Evolutionary conservation across 2,888 invertebrate species (phyloP).

Genomic region (Sycophila texana): DNA sequence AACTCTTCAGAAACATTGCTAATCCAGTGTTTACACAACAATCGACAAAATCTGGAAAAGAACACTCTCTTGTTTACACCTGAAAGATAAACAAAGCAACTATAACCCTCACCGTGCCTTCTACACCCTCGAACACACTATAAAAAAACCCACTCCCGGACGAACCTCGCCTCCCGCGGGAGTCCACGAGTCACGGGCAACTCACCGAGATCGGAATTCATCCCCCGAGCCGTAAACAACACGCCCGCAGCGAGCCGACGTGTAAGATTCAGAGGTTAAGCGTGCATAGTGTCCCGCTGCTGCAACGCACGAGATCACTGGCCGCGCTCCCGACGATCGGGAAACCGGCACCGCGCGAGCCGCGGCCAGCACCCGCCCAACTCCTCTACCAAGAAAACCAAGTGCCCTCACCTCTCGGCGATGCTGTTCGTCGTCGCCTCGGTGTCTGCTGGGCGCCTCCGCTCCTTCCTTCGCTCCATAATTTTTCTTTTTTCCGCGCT

Average conservation of each 20-base stretch:
- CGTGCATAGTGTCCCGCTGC: slow-evolving; percentile 28
- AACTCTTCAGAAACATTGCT: not conserved
- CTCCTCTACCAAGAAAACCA: slow-evolving; percentile 3
- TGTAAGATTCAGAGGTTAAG: slow-evolving; percentile 52
- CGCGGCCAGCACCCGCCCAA: no score
- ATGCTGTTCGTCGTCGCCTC: slow-evolving; percentile 2
- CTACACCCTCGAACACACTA: not conserved
- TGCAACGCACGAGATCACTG: not conserved
- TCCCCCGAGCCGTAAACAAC: slow-evolving; percentile 44
- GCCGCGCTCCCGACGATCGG: slow-evolving; percentile 4
- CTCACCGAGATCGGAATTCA: slow-evolving; percentile 18
- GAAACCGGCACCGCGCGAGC: slow-evolving; percentile 1
- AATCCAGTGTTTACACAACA: no score
- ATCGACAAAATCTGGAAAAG: no score
- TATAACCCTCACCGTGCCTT: no score
- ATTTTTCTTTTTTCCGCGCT: not conserved
- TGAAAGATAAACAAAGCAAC: no score
- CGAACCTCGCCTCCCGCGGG: not conserved
- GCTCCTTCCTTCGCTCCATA: slow-evolving; percentile 3
- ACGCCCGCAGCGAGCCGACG: slow-evolving; percentile 18
- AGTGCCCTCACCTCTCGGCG: slow-evolving; percentile 24
- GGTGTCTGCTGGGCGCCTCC: slow-evolving; percentile 14
- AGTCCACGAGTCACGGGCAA: not conserved
- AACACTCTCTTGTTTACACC: no score
- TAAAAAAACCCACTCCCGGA: not conserved